A percentile compares a stretch with the other conserved stretches of the same genome.
Conservation (phyloP, 2,888 invertebrate genomes). For the Slavum lentiscoides region DNA sequence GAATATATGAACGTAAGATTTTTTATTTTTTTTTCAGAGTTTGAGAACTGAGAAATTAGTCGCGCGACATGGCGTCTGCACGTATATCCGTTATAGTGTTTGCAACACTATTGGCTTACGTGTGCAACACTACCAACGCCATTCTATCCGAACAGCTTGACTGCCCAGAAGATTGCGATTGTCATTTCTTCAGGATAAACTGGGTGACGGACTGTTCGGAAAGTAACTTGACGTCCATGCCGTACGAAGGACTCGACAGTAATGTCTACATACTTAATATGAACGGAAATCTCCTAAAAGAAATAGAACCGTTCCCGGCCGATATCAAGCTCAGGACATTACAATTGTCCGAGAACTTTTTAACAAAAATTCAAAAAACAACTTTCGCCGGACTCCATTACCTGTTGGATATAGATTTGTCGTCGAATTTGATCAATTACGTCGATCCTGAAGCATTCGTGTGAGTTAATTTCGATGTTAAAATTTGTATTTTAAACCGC, state of each 20-base stretch:
- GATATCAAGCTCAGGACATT: slow-evolving; percentile 72
- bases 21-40: slow-evolving; percentile 23
- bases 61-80: slow-evolving; percentile 32
- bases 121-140: slow-evolving; percentile 65
- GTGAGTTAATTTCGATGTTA: slow-evolving; percentile 29
- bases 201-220: slow-evolving; percentile 79
- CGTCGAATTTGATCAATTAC: slow-evolving; percentile 68
- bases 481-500: neutral
- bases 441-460: slow-evolving; percentile 65
- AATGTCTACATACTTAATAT: slow-evolving; percentile 74
- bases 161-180: slow-evolving; percentile 75
- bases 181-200: slow-evolving; percentile 75
- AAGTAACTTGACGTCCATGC: slow-evolving; percentile 72
- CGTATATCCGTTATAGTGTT: slow-evolving; percentile 31
- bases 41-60: slow-evolving; percentile 3
- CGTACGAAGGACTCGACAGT: slow-evolving; percentile 70
- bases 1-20: neutral
- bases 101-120: slow-evolving; percentile 33
- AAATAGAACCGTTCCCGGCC: slow-evolving; percentile 67
- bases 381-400: slow-evolving; percentile 70
- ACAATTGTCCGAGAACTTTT: slow-evolving; percentile 70
- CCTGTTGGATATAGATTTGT: slow-evolving; percentile 72
- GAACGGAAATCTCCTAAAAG: slow-evolving; percentile 70
- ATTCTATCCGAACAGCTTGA: slow-evolving; percentile 68
- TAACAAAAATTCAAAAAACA: slow-evolving; percentile 66